Conservation (phyloP, 2,113 vertebrate species). For the Alexandromys fortis region DNA sequence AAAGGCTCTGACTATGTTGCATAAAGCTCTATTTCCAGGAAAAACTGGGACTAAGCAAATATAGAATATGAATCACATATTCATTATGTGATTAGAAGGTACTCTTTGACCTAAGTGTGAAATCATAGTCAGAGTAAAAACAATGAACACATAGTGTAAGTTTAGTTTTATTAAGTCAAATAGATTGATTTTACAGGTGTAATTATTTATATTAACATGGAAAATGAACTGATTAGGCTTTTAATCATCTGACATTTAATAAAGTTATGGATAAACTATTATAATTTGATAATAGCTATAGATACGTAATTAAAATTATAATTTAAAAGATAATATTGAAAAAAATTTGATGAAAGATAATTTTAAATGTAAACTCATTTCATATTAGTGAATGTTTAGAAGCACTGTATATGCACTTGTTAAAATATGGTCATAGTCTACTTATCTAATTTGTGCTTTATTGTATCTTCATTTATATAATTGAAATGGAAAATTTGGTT, state of each 20-base stretch:
- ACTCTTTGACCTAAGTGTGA: neutral
- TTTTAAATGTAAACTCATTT: neutral
- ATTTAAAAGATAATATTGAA: neutral
- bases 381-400: neutral
- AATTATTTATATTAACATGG: neutral
- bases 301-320: neutral
- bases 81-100: too few relatives aligned
- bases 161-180: neutral
- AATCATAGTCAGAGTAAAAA: neutral
- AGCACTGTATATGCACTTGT: neutral
- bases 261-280: neutral
- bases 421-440: neutral
- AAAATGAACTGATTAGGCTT: neutral
- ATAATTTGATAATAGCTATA: neutral
- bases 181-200: neutral
- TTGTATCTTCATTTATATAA: neutral
- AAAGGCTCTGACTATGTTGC: neutral
- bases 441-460: neutral
- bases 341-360: neutral
- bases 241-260: neutral
- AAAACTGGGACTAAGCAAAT: too few relatives aligned
- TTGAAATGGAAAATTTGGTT: neutral
- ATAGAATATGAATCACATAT: neutral
- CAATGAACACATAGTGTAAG: neutral
- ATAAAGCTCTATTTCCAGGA: neutral